Conservation (phyloP, 1,140 invertebrate species). For the Euwallacea fornicatus region DNA sequence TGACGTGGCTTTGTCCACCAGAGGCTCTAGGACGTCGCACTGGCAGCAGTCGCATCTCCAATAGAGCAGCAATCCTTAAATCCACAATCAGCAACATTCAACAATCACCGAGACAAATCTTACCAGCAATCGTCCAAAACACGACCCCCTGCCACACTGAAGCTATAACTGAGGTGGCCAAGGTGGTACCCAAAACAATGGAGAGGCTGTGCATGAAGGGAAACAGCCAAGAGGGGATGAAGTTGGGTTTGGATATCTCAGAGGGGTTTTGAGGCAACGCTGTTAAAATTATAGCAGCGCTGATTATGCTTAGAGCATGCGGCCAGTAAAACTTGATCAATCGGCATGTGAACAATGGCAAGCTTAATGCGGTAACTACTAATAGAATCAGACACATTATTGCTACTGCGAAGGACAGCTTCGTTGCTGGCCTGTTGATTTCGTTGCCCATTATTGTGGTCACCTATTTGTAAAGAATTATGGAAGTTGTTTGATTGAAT, state of each 20-base stretch:
- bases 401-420: slow-evolving; percentile 30
- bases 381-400: slow-evolving; percentile 25
- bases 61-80: slow-evolving; percentile 38
- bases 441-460: slow-evolving; percentile 25
- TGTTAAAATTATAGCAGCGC: slow-evolving; percentile 24
- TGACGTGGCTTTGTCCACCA: slow-evolving; percentile 23
- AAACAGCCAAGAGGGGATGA: slow-evolving; percentile 34
- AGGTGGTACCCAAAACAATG: slow-evolving; percentile 24
- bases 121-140: slow-evolving; percentile 40
- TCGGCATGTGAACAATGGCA: slow-evolving; percentile 23
- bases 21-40: slow-evolving; percentile 35
- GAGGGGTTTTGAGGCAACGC: slow-evolving; percentile 32
- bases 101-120: too few relatives aligned
- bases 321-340: slow-evolving; percentile 34
- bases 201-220: slow-evolving; percentile 26
- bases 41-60: slow-evolving; percentile 40
- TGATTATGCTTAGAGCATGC: slow-evolving; percentile 29
- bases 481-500: too few relatives aligned
- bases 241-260: slow-evolving; percentile 33
- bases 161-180: slow-evolving; percentile 25
- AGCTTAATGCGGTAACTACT: slow-evolving; percentile 22
- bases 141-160: slow-evolving; percentile 38
- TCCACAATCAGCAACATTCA: background rate
- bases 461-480: slow-evolving; percentile 12
- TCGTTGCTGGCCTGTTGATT: slow-evolving; percentile 21